These are phyloP conservation scores for Meloe dianella DNA, from an alignment of 2,888 invertebrate species.

Conservation along the genomic window DNA sequence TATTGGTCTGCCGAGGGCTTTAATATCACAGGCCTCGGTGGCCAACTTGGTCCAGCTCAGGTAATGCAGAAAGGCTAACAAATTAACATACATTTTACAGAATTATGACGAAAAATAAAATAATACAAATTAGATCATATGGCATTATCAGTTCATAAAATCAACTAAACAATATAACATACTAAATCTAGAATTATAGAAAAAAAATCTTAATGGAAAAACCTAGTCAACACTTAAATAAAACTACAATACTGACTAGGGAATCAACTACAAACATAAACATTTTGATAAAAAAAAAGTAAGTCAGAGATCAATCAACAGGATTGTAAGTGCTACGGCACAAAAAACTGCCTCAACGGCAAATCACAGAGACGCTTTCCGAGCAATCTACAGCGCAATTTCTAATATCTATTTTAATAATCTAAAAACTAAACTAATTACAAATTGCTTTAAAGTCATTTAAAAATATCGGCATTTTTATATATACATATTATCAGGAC, in stretches of 20 bases:
- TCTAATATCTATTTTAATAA: constrained; percentile 44
- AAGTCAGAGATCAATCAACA: constrained; percentile 56
- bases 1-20: constrained; percentile 55
- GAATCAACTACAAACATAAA: constrained; percentile 50
- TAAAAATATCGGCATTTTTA: constrained; percentile 57
- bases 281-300: constrained; percentile 43
- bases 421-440: constrained; percentile 50
- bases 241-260: constrained; percentile 59
- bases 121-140: constrained; percentile 42
- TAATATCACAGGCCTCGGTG: constrained; percentile 55
- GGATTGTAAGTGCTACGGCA: constrained; percentile 36
- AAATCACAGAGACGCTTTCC: constrained; percentile 62
- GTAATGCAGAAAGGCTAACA: constrained; percentile 51
- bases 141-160: constrained; percentile 45
- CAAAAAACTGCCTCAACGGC: constrained; percentile 50
- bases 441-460: constrained; percentile 58
- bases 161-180: constrained; percentile 50
- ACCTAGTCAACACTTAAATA: constrained; percentile 57
- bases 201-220: constrained; percentile 42
- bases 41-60: constrained; percentile 58
- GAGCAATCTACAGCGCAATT: constrained; percentile 57
- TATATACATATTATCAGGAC: constrained; percentile 31
- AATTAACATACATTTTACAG: constrained; percentile 30
- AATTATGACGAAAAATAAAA: constrained; percentile 9
- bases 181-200: constrained; percentile 48